Evolutionary conservation across 2,113 vertebrate genomes (phyloP).

Genomic region (Shinisaurus crocodilurus): DNA sequence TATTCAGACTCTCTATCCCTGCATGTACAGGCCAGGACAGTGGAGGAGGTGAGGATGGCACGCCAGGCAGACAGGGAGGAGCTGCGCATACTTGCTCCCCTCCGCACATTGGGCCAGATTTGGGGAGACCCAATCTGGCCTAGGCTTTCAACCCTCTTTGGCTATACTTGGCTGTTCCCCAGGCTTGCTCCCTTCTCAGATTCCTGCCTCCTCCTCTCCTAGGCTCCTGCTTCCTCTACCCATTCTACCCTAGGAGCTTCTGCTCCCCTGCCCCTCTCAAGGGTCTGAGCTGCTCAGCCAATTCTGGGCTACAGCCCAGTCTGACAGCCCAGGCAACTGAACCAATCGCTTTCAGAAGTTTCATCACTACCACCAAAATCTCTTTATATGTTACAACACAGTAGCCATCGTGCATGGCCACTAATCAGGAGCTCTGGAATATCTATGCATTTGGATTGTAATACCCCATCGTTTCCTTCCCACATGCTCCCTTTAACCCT

Average conservation of each 20-base stretch:
- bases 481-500: neutral
- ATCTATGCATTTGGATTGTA: neutral
- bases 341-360: neutral
- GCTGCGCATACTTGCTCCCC: no score
- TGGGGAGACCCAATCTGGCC: no score
- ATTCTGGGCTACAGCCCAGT: neutral
- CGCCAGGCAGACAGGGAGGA: no score
- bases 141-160: neutral
- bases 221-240: neutral
- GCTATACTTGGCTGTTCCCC: neutral
- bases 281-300: neutral
- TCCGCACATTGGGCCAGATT: no score
- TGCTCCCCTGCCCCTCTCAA: neutral
- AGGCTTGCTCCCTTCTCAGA: no score
- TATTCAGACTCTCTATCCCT: no score
- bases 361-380: neutral
- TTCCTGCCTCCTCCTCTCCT: neutral
- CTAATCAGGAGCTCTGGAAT: neutral
- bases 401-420: neutral
- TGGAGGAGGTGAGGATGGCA: no score
- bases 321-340: neutral
- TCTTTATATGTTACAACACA: neutral
- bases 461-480: neutral
- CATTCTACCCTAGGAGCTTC: neutral
- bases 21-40: no score